Conservation (phyloP, 2,888 invertebrate species). For the Acanthopleura granulata region DNA sequence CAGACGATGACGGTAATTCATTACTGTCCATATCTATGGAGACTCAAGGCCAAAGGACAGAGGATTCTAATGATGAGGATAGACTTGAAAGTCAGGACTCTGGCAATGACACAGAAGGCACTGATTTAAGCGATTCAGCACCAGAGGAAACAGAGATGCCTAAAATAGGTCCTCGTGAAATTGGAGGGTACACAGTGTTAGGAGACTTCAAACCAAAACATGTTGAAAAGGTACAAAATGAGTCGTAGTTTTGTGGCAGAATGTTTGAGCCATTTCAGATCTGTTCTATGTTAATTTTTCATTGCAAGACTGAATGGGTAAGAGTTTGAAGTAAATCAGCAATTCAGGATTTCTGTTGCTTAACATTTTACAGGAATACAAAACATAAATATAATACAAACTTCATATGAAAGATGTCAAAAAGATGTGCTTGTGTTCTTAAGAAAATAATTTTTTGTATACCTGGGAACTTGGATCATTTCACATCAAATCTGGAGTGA, state of each 20-base stretch:
- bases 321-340: too few relatives aligned
- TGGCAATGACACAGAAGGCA: constrained; percentile 19
- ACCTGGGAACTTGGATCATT: too few relatives aligned
- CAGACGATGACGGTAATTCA: too few relatives aligned
- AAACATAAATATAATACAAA: too few relatives aligned
- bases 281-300: too few relatives aligned
- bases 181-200: constrained; percentile 77
- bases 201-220: constrained; percentile 75
- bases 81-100: background rate
- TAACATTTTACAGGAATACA: too few relatives aligned
- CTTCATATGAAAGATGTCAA: too few relatives aligned
- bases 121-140: background rate
- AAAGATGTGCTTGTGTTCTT: too few relatives aligned
- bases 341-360: too few relatives aligned
- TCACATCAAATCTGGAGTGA: too few relatives aligned
- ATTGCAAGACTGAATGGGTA: too few relatives aligned
- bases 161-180: constrained; percentile 32
- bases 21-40: background rate
- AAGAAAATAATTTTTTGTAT: too few relatives aligned
- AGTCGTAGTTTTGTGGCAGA: background rate
- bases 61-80: constrained; percentile 20
- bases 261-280: background rate
- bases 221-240: constrained; percentile 50
- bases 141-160: background rate
- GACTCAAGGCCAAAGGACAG: background rate